phyloP scores from a whole-genome alignment of 2,113 vertebrate genomes.

The Ranitomeya variabilis region DNA sequence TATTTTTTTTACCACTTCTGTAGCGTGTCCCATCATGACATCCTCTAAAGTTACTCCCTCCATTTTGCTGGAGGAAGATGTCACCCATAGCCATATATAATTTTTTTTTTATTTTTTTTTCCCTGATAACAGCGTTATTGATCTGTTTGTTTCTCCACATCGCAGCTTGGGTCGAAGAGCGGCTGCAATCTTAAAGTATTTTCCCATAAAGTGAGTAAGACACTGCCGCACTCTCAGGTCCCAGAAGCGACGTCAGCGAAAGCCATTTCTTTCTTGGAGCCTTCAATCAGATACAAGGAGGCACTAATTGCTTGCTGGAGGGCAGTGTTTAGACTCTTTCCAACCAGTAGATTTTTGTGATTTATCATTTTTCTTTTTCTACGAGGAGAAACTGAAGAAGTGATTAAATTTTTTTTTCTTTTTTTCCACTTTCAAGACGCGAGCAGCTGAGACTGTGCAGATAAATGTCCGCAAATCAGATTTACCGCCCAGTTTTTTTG shows the following conservation, averaged over 20 bases:
- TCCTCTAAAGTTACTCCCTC: no score
- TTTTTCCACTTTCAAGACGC: background rate
- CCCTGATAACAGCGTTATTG: background rate
- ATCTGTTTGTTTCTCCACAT: constrained; percentile 1
- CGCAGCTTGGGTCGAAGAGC: background rate
- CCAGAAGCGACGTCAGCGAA: background rate
- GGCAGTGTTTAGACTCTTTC: constrained; percentile 25
- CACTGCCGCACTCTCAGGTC: constrained; percentile 2
- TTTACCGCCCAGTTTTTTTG: constrained; percentile 10
- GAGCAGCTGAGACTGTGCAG: background rate
- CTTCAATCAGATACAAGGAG: constrained; percentile 38
- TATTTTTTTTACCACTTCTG: no score
- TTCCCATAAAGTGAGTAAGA: constrained; percentile 23
- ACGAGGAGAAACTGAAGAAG: background rate
- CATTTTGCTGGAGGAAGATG: background rate
- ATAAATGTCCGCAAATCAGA: constrained; percentile 40
- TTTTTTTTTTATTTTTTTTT: background rate
- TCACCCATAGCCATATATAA: background rate
- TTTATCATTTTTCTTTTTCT: constrained; percentile 29
- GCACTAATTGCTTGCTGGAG: constrained; percentile 22
- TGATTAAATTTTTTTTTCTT: background rate
- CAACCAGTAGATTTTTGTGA: background rate
- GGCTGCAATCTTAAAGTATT: constrained; percentile 1
- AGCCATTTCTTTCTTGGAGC: background rate
- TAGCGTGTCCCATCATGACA: no score